phyloP scores from a whole-genome alignment of 2,797 vertebrate genomes.

The Halcyon smyrnensis region DNA sequence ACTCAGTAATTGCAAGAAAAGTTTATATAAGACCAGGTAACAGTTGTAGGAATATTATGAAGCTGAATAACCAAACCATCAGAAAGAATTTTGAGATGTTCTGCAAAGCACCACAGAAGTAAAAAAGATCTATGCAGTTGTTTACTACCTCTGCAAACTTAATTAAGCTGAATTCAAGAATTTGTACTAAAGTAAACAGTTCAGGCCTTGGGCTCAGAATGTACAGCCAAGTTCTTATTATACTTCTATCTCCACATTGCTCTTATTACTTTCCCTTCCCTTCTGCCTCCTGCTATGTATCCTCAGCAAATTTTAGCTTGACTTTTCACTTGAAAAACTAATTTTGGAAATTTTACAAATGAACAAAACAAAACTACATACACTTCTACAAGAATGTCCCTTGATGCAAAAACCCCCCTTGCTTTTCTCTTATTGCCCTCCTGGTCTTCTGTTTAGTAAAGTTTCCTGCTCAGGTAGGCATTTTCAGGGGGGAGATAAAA shows the following conservation, averaged over 20 bases:
- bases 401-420: rapidly evolving
- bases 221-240: background rate
- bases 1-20: background rate
- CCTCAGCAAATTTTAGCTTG: background rate
- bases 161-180: conserved; percentile 9
- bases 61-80: background rate
- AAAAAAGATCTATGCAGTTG: background rate
- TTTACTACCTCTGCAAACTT: conserved; percentile 19
- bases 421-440: background rate
- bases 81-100: background rate
- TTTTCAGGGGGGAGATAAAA: background rate
- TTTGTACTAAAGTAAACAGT: background rate
- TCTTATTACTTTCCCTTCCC: background rate
- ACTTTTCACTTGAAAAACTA: background rate
- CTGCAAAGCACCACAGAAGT: background rate
- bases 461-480: background rate
- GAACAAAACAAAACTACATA: background rate
- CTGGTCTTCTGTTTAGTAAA: background rate
- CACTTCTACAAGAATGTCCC: background rate
- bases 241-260: background rate
- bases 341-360: background rate
- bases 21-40: background rate
- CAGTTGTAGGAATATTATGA: background rate
- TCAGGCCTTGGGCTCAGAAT: conserved; percentile 26
- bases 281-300: background rate